Base-by-base conservation (phyloP, 2,888 invertebrate genomes). In the Cylloceria caligata region DNA sequence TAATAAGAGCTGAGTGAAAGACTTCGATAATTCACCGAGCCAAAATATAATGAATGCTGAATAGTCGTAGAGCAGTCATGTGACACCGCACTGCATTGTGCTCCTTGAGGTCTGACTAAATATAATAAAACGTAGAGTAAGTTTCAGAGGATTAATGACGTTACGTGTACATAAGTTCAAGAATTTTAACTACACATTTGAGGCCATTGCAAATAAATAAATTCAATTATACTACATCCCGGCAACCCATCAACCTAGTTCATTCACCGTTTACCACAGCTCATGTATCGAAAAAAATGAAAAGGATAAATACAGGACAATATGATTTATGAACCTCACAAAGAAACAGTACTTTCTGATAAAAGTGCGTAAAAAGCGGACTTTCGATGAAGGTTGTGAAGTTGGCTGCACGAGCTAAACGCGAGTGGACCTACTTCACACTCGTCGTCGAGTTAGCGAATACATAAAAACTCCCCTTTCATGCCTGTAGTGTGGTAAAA, bases 1-100 rank as follows among this genome's bases (percentile, higher is more conserved):
- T 74, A 65, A 65, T 52, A 39, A 42, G 52, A 39, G 42, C 42
- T 36, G 42, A 34, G 45, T 27, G 24, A 42, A 42, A 11, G 30
- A 65, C 65, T 74, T 65, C 7, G 6, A 30, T 6, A 34, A 60
- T 21, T 64, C 24, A 21, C 39, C 57, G 13, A 1, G 57, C n/a
- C n/a, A 3, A 34, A 60, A 34, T 34, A 16, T 60, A 36, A 36
- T 34, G 7, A n/a, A 27, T 13, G 55, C 13, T 9, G 1, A 49
- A 2, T 42, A 5, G n/a, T 9, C 11, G 42, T 13, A 9, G 21
- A 21, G 4, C 1, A 11, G 9, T 49, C 9, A 24, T 11, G 9
- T 21, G 0, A 0, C 0, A 9, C 7, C 11, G 21, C n/a, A n/a
- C 21, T 49, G 2, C 9, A 42, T 13, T 42, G 42, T 13, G 42